Evolutionary conservation across 92 coral and sea anemone genomes (phyloP), one percentile per base, ranked within the genome.

Genomic region (Palythoa caribaeorum): DNA sequence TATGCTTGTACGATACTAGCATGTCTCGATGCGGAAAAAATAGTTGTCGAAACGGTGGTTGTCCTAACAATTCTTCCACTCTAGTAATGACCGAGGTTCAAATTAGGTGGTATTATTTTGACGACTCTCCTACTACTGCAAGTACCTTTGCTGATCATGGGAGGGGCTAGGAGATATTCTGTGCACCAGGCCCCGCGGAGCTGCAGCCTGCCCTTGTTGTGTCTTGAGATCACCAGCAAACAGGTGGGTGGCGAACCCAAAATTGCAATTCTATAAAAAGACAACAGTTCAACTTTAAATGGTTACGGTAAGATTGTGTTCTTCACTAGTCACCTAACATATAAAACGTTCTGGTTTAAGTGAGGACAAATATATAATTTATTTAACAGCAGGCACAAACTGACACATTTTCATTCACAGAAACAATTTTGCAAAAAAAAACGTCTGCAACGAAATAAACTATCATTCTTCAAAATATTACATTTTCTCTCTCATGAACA

Each of bases 171-270:
- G 95, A 38, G 98, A 93, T 38, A 96, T 94, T 77, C 94, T 90
- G 91, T 93, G 96, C 19, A 88, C 88, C 11, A 92, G 84, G 48
- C 96, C 96, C 88, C 90, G 92, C 28, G 98, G 98, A 19, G 96
- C 88, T 20, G 96, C 95, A 7, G 94, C 53, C 78, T 95, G 98
- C 47, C 98, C 96, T 86, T 95, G 98, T 37, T 92, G 92, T 0
- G 99, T 88, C 90, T 94, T 95, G 53, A 96, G 88, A 71, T 96
- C 99, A 79, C 92, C 90, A 6, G 97, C 87, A 78, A 96, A 96
- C 73, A 96, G 94, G 84, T 96, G 99, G 5, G 98, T 94, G 35
- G 96, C 99, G 74, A 96, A 96, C 13, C 99, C 99, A 83, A 96
- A 96, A 87, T 91, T 95, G 83, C 99, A 96, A 93, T 96, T 94